A percentile compares a stretch with the other conserved stretches of the same genome.
Conservation (phyloP, 2,113 vertebrate genomes). For the Megaptera novaeangliae region DNA sequence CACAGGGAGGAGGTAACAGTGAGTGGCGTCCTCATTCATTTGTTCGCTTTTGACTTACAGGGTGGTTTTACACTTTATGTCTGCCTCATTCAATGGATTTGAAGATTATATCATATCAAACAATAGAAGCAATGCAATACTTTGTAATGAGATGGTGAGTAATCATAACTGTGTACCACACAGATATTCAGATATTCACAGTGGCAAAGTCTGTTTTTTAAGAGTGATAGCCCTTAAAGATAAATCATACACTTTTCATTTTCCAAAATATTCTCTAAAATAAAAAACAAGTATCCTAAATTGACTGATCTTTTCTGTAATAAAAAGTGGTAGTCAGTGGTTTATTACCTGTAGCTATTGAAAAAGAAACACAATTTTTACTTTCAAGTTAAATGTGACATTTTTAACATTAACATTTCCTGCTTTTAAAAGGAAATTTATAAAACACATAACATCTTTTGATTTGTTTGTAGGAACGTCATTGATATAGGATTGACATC, state of each 20-base stretch:
- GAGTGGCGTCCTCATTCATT: background rate
- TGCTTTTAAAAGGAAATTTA: background rate
- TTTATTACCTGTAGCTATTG: constrained; percentile 1
- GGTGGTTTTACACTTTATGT: background rate
- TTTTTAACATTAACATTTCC: background rate
- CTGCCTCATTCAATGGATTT: background rate
- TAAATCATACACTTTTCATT: background rate
- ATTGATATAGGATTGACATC: background rate
- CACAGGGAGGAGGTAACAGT: background rate
- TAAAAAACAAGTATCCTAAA: background rate
- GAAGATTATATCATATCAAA: background rate
- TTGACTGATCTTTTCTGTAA: background rate
- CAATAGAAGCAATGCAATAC: background rate
- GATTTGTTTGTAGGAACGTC: background rate
- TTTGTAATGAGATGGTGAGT: background rate
- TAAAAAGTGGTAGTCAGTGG: background rate
- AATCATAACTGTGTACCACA: background rate
- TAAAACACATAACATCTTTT: background rate
- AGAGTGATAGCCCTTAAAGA: background rate
- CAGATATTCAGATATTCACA: background rate
- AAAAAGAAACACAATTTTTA: background rate
- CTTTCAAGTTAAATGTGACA: constrained; percentile 3
- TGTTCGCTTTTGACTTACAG: background rate
- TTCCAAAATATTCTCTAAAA: background rate
- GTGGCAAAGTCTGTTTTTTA: background rate